Base-by-base conservation (phyloP, 2,797 vertebrate species). In the Sus cebifrons region DNA sequence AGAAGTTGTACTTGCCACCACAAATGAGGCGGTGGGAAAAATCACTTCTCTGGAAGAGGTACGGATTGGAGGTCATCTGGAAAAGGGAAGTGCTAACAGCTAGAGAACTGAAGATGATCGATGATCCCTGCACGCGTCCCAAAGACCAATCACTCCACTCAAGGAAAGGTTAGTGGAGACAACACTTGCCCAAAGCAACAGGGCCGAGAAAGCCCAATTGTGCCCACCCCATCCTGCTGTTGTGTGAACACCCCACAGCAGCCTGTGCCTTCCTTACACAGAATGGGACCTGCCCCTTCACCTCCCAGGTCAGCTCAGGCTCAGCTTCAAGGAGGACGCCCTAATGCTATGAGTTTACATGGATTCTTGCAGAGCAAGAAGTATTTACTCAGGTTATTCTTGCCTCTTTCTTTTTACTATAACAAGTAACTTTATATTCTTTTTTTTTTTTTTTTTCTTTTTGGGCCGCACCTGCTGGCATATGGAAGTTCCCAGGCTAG, bases 301-400 rank as follows among this genome's bases (percentile, higher is more conserved):
- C 5, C 56, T 65, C 29, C 40, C 32, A 79, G 60, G 27, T n/a
- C 27, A 74, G 58, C 40, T 40, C 1, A 77, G 77, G 79, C 67
- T 64, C 32, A 36, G 81, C 49, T 75, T 64, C 73, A 86, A 54
- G 40, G 25, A 6, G 25, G n/a, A 49, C 18, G 71, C 44, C 58
- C 89, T 52, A 49, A 74, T 36, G 13, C 89, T 94, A 65, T 21
- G 89, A 60, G 90, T 71, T 89, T 70, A 25, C 96, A 68, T 81
- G 68, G 81, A 68, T 77, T 83, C 71, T 64, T 75, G n/a, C 36
- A 70, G 92, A 96, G 36, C 58, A 86, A 95, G 78, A 89, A 60
- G 52, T 77, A 65, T 44, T 85, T 68, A 81, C 68, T 85, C 67
- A 49, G 64, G 64, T 40, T 84, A n/a, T 79, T 87, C 64, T 54